Conservation (phyloP, 2,113 vertebrate species). For the Redunca redunca region DNA sequence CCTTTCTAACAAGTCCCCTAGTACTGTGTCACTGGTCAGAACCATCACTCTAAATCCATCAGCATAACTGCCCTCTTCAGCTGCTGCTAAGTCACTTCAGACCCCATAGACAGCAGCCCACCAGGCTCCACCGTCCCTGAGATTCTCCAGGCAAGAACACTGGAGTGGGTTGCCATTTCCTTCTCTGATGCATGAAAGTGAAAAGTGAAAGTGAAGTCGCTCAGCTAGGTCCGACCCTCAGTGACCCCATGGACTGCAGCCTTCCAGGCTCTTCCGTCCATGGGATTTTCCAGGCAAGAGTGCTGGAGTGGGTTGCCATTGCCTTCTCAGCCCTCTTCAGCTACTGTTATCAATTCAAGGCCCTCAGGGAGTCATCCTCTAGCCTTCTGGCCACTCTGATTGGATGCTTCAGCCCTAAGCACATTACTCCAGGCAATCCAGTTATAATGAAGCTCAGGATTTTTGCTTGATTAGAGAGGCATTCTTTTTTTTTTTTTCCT, state of each 20-base stretch:
- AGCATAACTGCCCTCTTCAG: not conserved
- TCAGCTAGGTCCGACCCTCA: too few relatives aligned
- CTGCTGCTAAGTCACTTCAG: too few relatives aligned
- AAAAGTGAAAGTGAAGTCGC: too few relatives aligned
- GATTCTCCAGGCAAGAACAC: too few relatives aligned
- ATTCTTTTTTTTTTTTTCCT: not conserved
- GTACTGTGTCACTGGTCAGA: not conserved
- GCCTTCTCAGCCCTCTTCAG: not conserved
- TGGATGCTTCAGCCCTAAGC: not conserved
- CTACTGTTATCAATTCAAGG: not conserved
- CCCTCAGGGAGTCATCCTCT: not conserved
- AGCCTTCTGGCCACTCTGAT: not conserved
- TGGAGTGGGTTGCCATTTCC: too few relatives aligned
- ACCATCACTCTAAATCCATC: not conserved
- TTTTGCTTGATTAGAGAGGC: not conserved
- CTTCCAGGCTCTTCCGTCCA: too few relatives aligned
- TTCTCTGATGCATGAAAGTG: too few relatives aligned
- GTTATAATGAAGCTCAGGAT: not conserved
- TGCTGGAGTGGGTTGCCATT: too few relatives aligned
- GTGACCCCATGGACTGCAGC: too few relatives aligned
- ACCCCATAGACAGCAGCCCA: too few relatives aligned
- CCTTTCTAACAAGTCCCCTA: not conserved
- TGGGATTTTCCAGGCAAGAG: too few relatives aligned
- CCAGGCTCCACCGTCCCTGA: too few relatives aligned
- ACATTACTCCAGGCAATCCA: not conserved